Conservation (phyloP, 2,888 invertebrate genomes). For the Drosophila mulleri region DNA sequence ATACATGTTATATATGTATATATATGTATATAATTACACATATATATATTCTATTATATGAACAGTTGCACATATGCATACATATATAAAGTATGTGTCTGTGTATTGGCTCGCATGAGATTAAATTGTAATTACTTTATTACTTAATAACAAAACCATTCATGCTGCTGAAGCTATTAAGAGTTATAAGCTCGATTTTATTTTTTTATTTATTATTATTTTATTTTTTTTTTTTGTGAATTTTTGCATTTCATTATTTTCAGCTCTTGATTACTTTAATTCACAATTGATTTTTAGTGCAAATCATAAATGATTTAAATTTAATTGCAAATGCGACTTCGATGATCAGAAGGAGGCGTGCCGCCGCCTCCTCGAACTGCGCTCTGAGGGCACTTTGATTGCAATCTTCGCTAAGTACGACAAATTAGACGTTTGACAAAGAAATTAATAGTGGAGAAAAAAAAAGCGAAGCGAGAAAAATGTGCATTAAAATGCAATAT, state of each 20-base stretch:
- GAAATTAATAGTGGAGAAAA: not conserved
- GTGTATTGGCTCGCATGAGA: slow-evolving; percentile 53
- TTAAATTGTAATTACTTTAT: slow-evolving; percentile 80
- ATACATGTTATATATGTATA: not conserved
- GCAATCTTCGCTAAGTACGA: slow-evolving; percentile 37
- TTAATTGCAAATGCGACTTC: not conserved
- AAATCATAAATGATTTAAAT: slow-evolving; percentile 29
- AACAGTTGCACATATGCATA: not conserved
- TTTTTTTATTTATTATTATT: not conserved
- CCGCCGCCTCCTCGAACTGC: not conserved
- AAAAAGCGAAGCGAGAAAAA: slow-evolving; percentile 11
- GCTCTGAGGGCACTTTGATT: slow-evolving; percentile 16
- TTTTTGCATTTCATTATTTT: slow-evolving; percentile 22
- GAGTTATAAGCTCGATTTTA: slow-evolving; percentile 19
- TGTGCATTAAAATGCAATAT: slow-evolving; percentile 66
- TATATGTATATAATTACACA: not conserved
- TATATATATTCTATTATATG: slow-evolving; percentile 8
- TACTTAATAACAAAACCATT: slow-evolving; percentile 79
- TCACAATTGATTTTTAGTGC: slow-evolving; percentile 55
- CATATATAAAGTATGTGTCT: slow-evolving; percentile 16
- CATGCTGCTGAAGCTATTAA: slow-evolving; percentile 75
- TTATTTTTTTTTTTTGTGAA: slow-evolving; percentile 9
- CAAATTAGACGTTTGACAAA: slow-evolving; percentile 41
- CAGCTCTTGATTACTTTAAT: slow-evolving; percentile 28
- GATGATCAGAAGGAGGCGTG: not conserved